Evolutionary conservation across 2,888 invertebrate genomes (phyloP).

Genomic region (Mechanitis mazaeus): DNA sequence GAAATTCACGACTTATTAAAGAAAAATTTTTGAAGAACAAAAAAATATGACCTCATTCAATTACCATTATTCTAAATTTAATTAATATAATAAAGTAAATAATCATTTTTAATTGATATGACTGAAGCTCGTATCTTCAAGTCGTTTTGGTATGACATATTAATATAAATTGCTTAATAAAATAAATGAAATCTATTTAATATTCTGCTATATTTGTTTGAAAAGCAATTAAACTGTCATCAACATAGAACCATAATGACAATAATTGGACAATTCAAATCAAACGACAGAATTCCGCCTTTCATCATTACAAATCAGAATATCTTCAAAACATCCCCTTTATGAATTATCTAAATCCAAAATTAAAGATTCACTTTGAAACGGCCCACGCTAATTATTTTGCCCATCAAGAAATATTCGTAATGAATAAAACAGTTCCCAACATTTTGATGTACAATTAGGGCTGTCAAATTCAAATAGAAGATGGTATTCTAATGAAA

Average conservation of each 20-base stretch:
- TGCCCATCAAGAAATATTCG: slow-evolving; percentile 30
- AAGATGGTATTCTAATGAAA: background rate
- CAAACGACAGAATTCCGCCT: slow-evolving; percentile 16
- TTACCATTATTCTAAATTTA: too few relatives aligned
- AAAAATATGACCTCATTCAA: too few relatives aligned
- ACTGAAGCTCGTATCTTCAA: too few relatives aligned
- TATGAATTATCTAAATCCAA: slow-evolving; percentile 27
- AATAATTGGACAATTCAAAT: slow-evolving; percentile 16
- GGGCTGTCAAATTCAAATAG: slow-evolving; percentile 17
- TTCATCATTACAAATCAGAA: slow-evolving; percentile 18
- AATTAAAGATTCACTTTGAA: slow-evolving; percentile 43
- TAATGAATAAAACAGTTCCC: slow-evolving; percentile 47
- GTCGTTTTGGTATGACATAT: too few relatives aligned
- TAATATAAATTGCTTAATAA: too few relatives aligned
- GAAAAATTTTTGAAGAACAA: too few relatives aligned
- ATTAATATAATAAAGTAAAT: too few relatives aligned
- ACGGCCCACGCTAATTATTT: slow-evolving; percentile 32
- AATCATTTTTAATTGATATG: too few relatives aligned
- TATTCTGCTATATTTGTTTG: too few relatives aligned
- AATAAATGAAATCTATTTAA: too few relatives aligned
- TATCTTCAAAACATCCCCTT: slow-evolving; percentile 19
- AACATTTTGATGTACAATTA: slow-evolving; percentile 53
- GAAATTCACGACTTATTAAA: too few relatives aligned
- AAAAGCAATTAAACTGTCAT: background rate
- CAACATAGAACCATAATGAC: slow-evolving; percentile 1